Conservation (phyloP, 2,888 invertebrate genomes). For the Helleia helle region DNA sequence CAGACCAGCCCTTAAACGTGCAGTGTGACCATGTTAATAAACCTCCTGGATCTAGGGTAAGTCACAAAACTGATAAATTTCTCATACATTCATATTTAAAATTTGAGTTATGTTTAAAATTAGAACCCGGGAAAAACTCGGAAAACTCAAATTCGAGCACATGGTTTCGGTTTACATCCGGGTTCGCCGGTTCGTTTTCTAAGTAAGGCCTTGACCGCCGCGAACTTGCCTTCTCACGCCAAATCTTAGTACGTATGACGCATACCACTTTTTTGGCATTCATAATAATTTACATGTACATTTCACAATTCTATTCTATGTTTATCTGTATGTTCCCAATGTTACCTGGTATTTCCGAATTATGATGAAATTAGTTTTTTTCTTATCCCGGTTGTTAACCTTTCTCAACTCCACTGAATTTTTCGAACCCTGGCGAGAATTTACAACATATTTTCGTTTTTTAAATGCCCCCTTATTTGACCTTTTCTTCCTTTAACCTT, state of each 20-base stretch:
- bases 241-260: conserved; percentile 27
- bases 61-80: too few relatives aligned
- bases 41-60: background rate
- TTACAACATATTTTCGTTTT: too few relatives aligned
- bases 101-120: background rate
- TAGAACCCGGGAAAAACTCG: background rate
- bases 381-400: too few relatives aligned
- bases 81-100: too few relatives aligned
- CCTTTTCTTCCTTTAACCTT: too few relatives aligned
- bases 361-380: too few relatives aligned
- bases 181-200: conserved; percentile 43
- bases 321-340: too few relatives aligned
- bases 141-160: background rate
- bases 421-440: too few relatives aligned
- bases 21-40: conserved; percentile 31
- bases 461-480: too few relatives aligned
- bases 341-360: too few relatives aligned
- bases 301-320: background rate
- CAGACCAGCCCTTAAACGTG: too few relatives aligned
- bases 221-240: conserved; percentile 36
- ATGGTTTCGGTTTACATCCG: conserved; percentile 37
- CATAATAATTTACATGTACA: conserved; percentile 10
- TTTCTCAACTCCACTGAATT: too few relatives aligned
- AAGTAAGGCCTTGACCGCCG: conserved; percentile 64
- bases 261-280: conserved; percentile 18